Conservation (phyloP, 2,113 vertebrate species). For the Lamprotornis superbus region DNA sequence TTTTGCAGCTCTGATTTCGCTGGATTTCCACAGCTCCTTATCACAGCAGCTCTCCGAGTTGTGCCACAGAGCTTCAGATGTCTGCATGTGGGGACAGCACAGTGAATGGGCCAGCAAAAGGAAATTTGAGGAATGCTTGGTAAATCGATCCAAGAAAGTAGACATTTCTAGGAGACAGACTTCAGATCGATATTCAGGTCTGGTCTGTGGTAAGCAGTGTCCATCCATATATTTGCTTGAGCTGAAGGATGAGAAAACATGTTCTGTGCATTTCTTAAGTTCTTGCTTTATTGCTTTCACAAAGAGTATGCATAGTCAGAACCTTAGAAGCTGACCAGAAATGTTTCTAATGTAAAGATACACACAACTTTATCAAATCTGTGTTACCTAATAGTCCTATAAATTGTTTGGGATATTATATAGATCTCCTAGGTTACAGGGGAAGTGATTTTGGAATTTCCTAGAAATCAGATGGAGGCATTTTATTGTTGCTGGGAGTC, state of each 20-base stretch:
- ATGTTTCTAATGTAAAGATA: neutral
- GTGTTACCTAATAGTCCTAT: neutral
- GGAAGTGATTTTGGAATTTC: neutral
- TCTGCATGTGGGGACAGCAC: accelerated
- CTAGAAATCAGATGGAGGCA: neutral
- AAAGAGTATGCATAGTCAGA: neutral
- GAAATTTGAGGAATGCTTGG: neutral
- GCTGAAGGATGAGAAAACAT: neutral
- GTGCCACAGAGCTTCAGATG: neutral
- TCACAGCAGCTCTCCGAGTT: neutral
- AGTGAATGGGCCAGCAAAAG: neutral
- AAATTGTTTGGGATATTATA: neutral
- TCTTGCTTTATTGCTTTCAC: neutral
- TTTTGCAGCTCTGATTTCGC: neutral
- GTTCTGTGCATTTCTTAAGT: neutral
- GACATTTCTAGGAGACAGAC: neutral
- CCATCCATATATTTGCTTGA: neutral
- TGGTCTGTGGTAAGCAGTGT: neutral
- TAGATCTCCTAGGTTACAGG: neutral
- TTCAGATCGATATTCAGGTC: neutral
- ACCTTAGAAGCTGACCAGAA: neutral
- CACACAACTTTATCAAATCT: neutral
- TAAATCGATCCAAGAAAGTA: neutral
- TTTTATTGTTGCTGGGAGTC: neutral
- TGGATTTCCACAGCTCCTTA: neutral